These are phyloP conservation scores for Mastomys natalensis DNA, from an alignment of 2,113 vertebrate species.

Conservation along the genomic window DNA sequence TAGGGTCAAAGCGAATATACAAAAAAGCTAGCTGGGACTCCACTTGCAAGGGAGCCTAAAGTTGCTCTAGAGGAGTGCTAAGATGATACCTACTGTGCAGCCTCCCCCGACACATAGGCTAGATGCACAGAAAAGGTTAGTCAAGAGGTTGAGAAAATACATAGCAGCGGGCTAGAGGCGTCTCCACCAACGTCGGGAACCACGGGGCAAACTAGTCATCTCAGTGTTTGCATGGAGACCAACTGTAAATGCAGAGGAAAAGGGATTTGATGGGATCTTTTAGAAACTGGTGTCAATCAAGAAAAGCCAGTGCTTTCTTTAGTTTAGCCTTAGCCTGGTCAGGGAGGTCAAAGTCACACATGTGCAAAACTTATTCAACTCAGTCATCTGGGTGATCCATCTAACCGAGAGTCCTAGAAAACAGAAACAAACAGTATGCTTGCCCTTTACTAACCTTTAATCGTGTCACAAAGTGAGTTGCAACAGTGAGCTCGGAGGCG, in stretches of 20 bases:
- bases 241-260: conserved; percentile 1
- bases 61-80: not conserved
- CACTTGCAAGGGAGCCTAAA: not conserved
- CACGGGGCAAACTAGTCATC: conserved; percentile 45
- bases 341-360: conserved; percentile 5
- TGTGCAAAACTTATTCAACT: not conserved
- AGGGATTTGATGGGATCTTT: not conserved
- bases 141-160: conserved; percentile 11
- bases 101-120: not conserved
- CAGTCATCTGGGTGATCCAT: not conserved
- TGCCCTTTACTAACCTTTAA: conserved; percentile 90
- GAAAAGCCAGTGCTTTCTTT: not conserved
- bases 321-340: not conserved
- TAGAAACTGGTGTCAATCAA: not conserved
- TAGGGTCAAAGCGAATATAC: not conserved
- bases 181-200: conserved; percentile 61
- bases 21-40: not conserved
- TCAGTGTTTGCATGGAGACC: conserved; percentile 54
- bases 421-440: not conserved
- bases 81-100: conserved; percentile 12
- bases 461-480: conserved; percentile 91
- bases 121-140: conserved; percentile 56
- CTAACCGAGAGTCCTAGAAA: not conserved
- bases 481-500: conserved; percentile 91
- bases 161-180: conserved; percentile 9